Conservation (phyloP, 2,797 vertebrate species). For the Pangasius djambal region DNA sequence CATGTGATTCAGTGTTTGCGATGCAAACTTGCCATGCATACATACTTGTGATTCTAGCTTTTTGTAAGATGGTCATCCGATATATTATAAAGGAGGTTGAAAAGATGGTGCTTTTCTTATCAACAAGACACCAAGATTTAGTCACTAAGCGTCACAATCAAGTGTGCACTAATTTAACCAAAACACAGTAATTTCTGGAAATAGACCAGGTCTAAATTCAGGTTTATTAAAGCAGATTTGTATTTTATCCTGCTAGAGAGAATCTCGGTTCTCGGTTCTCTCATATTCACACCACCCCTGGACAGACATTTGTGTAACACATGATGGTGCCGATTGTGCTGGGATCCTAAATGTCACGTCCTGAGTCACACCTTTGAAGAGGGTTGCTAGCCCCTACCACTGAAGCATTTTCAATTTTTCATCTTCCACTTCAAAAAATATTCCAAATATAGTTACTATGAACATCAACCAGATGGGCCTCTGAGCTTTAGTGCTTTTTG, state of each 20-base stretch:
- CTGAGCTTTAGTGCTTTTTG: conserved; percentile 57
- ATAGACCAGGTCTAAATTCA: neutral
- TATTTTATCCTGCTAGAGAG: neutral
- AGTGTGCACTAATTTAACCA: neutral
- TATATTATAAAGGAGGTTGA: conserved; percentile 23
- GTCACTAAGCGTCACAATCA: neutral
- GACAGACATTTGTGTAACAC: conserved; percentile 50
- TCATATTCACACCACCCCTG: conserved; percentile 38
- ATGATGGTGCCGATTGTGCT: conserved; percentile 60
- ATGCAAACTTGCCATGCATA: neutral
- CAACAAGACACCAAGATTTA: neutral
- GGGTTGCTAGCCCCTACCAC: conserved; percentile 64
- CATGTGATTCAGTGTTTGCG: neutral
- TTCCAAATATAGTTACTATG: conserved; percentile 69
- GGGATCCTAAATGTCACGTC: conserved; percentile 71
- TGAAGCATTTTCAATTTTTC: conserved; percentile 70
- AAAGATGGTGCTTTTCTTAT: neutral
- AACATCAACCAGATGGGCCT: conserved; percentile 48
- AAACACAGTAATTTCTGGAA: neutral
- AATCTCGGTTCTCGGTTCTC: conserved; percentile 2
- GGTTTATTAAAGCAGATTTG: neutral
- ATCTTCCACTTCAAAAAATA: conserved; percentile 72
- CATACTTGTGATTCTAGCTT: neutral
- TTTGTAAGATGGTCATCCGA: neutral
- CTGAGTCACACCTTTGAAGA: conserved; percentile 80